A percentile compares a stretch with the other conserved stretches of the same genome.
These are phyloP conservation scores for Charadrius vociferus DNA, from an alignment of 2,113 vertebrate genomes.

Conservation along the genomic window DNA sequence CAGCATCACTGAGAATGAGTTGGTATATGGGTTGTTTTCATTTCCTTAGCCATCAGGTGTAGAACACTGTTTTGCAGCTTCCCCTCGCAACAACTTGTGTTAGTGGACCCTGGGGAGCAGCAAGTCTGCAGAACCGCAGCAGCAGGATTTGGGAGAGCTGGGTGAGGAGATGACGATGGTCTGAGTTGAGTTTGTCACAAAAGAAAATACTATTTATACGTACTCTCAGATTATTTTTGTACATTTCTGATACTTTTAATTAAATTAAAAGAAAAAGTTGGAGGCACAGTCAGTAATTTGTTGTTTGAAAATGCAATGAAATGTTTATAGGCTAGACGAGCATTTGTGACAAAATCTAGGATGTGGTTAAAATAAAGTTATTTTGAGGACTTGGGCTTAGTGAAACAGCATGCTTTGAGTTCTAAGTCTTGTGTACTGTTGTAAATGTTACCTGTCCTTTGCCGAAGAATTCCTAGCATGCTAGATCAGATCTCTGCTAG, in stretches of 20 bases:
- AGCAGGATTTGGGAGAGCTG: background rate
- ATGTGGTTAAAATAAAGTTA: background rate
- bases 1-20: background rate
- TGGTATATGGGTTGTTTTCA: accelerated
- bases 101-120: background rate
- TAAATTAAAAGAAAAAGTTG: background rate
- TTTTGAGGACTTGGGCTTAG: background rate
- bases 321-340: background rate
- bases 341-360: background rate
- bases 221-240: background rate
- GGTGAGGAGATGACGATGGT: background rate
- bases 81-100: background rate
- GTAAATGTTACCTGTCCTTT: background rate
- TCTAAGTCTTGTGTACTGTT: background rate
- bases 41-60: background rate
- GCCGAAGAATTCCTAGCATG: background rate
- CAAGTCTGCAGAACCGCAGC: background rate
- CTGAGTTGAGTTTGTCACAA: background rate
- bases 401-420: background rate
- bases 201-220: background rate
- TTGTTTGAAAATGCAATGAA: background rate
- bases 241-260: background rate
- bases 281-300: background rate
- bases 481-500: background rate
- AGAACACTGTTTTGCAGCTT: background rate